Evolutionary conservation across 2,113 vertebrate genomes (phyloP).

Genomic region (Cynopterus brachyotis): DNA sequence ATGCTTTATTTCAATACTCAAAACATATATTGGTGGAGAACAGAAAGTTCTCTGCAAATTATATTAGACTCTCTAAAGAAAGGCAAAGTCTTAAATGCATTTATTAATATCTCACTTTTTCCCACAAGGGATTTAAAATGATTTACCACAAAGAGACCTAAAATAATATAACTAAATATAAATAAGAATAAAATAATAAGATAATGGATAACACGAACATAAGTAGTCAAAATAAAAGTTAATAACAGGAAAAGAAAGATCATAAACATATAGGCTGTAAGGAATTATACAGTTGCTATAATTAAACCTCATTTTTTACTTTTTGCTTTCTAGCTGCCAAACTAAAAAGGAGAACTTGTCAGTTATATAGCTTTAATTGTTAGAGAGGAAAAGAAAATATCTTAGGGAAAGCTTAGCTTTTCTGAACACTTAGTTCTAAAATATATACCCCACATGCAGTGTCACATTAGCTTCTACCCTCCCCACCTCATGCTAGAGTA

Average conservation of each 20-base stretch:
- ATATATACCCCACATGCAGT: not conserved
- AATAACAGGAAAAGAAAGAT: not conserved
- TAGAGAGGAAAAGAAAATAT: slow-evolving; percentile 14
- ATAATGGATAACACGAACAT: not conserved
- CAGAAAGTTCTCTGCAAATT: not conserved
- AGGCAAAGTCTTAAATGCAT: not conserved
- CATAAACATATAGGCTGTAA: not conserved
- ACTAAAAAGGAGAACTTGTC: not conserved
- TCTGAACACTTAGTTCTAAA: not conserved
- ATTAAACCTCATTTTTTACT: not conserved
- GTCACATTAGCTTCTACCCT: not conserved
- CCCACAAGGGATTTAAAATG: not conserved
- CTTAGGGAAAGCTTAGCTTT: not conserved
- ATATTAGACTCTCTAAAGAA: not conserved
- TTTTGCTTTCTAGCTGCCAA: not conserved
- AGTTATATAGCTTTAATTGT: not conserved
- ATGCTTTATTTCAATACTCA: not conserved
- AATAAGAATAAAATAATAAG: not conserved
- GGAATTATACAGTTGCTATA: not conserved
- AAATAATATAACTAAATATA: not conserved
- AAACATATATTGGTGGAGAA: not conserved
- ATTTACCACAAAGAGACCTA: not conserved
- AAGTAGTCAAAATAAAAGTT: not conserved
- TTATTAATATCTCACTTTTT: not conserved
- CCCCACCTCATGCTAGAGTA: not conserved